Evolutionary conservation across 2,888 invertebrate species (phyloP), one percentile per base, ranked within the genome.

Genomic region (Oxyteleia sp.): DNA sequence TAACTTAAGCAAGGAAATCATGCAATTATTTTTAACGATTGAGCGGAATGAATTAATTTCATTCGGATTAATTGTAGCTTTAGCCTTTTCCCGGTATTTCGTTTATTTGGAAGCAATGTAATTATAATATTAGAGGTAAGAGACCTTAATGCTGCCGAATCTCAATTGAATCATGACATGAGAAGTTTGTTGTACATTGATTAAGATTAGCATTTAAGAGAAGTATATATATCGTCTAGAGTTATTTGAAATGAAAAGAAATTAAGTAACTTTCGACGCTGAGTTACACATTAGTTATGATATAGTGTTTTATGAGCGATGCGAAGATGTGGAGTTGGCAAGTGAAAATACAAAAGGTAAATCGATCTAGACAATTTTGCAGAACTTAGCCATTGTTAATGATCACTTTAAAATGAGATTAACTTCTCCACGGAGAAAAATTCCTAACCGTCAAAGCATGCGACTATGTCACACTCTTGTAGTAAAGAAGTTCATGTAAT

Each of bases 371-470:
- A 38, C 20, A 32, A 75, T 63, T 15, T 43, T 75, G 47, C 66
- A 66, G 49, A 76, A 82, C 64, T 81, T 81, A 82, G 84, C 74
- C 57, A 59, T 49, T 84, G 78, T 81, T 88, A 89, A 89, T 85
- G 85, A 82, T 89, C 88, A 86, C 74, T 80, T 86, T 41, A 16
- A 87, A 86, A 85, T 72, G 66, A 69, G 82, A 83, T n/a, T n/a
- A n/a, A n/a, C n/a, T n/a, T n/a, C n/a, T n/a, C n/a, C n/a, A n/a
- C n/a, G n/a, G n/a, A n/a, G n/a, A n/a, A n/a, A n/a, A n/a, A n/a
- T n/a, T n/a, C n/a, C n/a, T n/a, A n/a, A n/a, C n/a, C n/a, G n/a
- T n/a, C n/a, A n/a, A n/a, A n/a, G n/a, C n/a, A n/a, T n/a, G n/a
- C n/a, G n/a, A n/a, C n/a, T n/a, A n/a, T n/a, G n/a, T n/a, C n/a